Conservation (phyloP, 1,140 invertebrate species). For the Ganaspis sp. region DNA sequence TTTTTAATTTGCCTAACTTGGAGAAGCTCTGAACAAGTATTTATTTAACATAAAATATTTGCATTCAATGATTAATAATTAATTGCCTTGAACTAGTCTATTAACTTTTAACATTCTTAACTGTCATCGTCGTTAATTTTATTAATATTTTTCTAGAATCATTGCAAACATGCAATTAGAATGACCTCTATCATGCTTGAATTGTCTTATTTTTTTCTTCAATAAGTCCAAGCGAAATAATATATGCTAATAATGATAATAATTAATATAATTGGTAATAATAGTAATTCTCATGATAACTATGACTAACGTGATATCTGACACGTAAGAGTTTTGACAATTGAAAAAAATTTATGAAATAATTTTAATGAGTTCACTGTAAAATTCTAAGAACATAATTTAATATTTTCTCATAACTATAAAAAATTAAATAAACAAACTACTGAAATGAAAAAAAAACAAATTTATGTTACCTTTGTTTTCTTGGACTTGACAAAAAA, state of each 20-base stretch:
- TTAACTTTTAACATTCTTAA: background rate
- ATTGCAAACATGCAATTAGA: background rate
- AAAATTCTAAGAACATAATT: background rate
- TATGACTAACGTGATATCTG: slow-evolving; percentile 62
- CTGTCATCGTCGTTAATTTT: background rate
- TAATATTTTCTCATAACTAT: no score
- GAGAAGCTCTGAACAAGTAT: no score
- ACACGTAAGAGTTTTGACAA: slow-evolving; percentile 75
- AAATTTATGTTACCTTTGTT: background rate
- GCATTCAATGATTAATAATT: background rate
- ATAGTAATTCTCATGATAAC: background rate
- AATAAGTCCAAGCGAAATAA: background rate
- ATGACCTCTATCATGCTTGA: background rate
- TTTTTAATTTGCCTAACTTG: no score
- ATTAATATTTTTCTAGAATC: background rate
- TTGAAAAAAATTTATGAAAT: slow-evolving; percentile 46
- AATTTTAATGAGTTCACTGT: slow-evolving; percentile 30
- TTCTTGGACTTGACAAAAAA: background rate
- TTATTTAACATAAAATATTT: no score
- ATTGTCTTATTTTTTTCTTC: background rate
- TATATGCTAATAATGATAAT: background rate
- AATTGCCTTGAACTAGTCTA: background rate
- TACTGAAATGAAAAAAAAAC: slow-evolving; percentile 18
- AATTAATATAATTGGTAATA: background rate
- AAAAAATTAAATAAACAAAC: no score